phyloP scores from a whole-genome alignment of 1,140 invertebrate genomes.

The Hylyphantes graminicola region DNA sequence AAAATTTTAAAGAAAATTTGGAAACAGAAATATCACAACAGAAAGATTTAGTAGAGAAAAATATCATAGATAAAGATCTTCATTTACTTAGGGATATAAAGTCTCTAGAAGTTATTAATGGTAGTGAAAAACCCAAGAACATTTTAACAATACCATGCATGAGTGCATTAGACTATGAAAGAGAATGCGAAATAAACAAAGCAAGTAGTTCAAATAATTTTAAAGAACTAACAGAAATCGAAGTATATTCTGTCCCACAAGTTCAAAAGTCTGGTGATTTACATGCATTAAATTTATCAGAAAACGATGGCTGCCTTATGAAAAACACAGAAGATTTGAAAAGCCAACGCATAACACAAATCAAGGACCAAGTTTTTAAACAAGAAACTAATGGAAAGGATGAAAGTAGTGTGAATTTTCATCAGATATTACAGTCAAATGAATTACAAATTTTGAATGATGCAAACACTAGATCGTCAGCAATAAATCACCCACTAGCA shows the following conservation, averaged over 20 bases:
- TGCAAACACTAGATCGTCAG: no score
- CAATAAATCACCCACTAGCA: no score
- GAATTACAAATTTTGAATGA: neutral
- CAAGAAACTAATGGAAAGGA: neutral
- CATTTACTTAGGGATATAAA: no score
- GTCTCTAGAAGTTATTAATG: no score
- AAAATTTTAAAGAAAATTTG: neutral
- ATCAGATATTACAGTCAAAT: neutral
- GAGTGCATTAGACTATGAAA: constrained; percentile 16
- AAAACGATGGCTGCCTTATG: neutral
- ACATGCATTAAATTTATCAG: neutral
- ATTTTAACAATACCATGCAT: constrained; percentile 18
- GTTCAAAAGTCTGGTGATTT: neutral
- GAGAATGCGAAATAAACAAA: neutral
- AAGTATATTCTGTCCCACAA: neutral
- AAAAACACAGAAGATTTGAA: neutral
- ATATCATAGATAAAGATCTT: no score
- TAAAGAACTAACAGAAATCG: neutral
- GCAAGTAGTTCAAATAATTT: neutral
- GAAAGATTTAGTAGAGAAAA: no score
- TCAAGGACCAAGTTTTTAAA: neutral
- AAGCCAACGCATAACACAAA: neutral
- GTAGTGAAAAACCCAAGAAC: no score
- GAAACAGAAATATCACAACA: neutral
- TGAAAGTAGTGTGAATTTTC: neutral